phyloP scores from a whole-genome alignment of 2,888 invertebrate genomes.

The Drymonia ruficornis region DNA sequence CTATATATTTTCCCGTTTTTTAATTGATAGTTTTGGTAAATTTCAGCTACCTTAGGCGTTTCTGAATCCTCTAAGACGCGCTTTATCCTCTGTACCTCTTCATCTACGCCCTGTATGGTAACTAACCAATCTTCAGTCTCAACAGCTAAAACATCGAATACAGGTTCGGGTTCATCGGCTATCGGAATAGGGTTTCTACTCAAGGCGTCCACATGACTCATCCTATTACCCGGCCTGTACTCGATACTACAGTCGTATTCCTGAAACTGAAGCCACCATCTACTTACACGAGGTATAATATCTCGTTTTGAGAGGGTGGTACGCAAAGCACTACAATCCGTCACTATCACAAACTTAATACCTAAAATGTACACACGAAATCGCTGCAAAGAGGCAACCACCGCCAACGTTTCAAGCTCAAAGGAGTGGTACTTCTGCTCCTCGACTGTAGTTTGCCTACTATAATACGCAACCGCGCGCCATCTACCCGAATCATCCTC shows the following conservation, averaged over 20 bases:
- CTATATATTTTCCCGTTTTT: conserved; percentile 28
- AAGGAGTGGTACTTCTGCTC: conserved; percentile 31
- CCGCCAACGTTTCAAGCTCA: conserved; percentile 33
- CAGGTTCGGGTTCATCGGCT: neutral
- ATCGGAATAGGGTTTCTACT: conserved; percentile 36
- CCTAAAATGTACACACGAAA: conserved; percentile 26
- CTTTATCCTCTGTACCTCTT: conserved; percentile 19
- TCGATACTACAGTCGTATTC: conserved; percentile 42
- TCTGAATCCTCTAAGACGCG: conserved; percentile 16
- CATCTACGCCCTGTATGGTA: conserved; percentile 23
- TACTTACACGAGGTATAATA: conserved; percentile 31
- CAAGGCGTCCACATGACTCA: conserved; percentile 42
- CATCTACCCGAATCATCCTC: no score
- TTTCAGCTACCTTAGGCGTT: conserved; percentile 11
- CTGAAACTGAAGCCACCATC: conserved; percentile 43
- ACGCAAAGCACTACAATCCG: no score
- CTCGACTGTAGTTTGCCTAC: no score
- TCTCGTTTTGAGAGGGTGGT: no score
- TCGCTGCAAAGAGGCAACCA: conserved; percentile 24
- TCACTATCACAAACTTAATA: neutral
- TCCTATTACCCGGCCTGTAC: conserved; percentile 33
- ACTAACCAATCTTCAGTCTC: conserved; percentile 17
- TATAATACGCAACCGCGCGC: no score
- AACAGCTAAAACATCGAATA: neutral
- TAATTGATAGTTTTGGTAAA: conserved; percentile 26